Conservation (phyloP, 2,888 invertebrate species). For the Plemyria rubiginata region DNA sequence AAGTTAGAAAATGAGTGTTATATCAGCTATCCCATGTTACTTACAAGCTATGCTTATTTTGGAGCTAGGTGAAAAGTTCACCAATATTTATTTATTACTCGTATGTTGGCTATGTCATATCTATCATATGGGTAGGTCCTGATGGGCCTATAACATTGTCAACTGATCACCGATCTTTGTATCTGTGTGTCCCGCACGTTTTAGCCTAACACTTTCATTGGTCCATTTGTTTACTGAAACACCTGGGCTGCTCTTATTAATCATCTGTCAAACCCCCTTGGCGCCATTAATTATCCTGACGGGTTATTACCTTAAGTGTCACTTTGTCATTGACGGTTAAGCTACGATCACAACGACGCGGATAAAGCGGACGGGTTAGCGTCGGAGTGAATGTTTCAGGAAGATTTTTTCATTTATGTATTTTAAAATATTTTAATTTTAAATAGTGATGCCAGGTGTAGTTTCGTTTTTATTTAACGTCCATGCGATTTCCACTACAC, state of each 20-base stretch:
- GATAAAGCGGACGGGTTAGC: background rate
- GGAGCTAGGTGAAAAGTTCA: too few relatives aligned
- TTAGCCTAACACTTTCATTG: constrained; percentile 48
- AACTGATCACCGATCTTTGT: background rate
- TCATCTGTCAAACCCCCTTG: constrained; percentile 60
- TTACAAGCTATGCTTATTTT: too few relatives aligned
- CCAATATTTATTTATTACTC: too few relatives aligned
- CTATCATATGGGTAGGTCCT: too few relatives aligned
- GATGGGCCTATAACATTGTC: too few relatives aligned
- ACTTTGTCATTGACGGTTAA: constrained; percentile 46
- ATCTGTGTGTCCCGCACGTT: constrained; percentile 24
- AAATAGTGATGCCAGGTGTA: too few relatives aligned
- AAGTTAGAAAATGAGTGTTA: too few relatives aligned
- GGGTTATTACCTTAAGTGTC: constrained; percentile 50
- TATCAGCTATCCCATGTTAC: too few relatives aligned
- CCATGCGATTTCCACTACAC: too few relatives aligned
- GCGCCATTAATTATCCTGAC: constrained; percentile 61
- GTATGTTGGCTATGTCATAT: too few relatives aligned
- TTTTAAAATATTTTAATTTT: background rate
- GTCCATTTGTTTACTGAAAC: constrained; percentile 61
- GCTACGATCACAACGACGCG: constrained; percentile 2
- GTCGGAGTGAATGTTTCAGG: background rate
- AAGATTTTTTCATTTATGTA: background rate
- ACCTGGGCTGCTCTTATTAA: constrained; percentile 65
- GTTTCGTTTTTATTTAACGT: too few relatives aligned